Conservation (phyloP, 2,113 vertebrate species). For the Heliornis fulica region DNA sequence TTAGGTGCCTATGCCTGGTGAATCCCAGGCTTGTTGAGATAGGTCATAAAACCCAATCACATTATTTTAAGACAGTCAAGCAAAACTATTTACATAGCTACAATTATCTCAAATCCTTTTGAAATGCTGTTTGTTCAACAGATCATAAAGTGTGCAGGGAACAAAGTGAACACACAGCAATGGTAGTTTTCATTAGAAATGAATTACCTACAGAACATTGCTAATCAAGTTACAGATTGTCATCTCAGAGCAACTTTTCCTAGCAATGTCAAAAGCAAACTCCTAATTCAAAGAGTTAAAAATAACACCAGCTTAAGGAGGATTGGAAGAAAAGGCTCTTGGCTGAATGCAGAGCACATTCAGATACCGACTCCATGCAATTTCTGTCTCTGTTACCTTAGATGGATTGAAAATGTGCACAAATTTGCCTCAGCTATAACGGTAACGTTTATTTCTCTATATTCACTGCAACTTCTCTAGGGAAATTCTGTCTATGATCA, state of each 20-base stretch:
- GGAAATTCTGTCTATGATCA: background rate
- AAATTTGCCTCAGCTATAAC: background rate
- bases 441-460: background rate
- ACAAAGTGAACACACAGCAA: background rate
- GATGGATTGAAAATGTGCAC: background rate
- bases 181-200: conserved; percentile 31
- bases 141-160: background rate
- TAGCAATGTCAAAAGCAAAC: background rate
- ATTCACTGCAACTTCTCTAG: background rate
- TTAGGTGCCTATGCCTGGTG: background rate
- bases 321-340: background rate
- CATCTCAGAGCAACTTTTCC: background rate
- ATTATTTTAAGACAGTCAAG: background rate
- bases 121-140: background rate
- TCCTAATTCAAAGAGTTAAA: conserved; percentile 34
- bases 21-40: background rate
- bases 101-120: background rate
- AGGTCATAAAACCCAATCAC: background rate
- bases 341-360: background rate
- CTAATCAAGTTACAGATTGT: conserved; percentile 41
- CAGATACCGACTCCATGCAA: background rate
- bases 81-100: background rate
- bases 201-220: background rate
- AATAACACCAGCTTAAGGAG: background rate
- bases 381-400: background rate